These are phyloP conservation scores for Copidosoma aretas DNA, from an alignment of 2,888 invertebrate species.

Conservation along the genomic window DNA sequence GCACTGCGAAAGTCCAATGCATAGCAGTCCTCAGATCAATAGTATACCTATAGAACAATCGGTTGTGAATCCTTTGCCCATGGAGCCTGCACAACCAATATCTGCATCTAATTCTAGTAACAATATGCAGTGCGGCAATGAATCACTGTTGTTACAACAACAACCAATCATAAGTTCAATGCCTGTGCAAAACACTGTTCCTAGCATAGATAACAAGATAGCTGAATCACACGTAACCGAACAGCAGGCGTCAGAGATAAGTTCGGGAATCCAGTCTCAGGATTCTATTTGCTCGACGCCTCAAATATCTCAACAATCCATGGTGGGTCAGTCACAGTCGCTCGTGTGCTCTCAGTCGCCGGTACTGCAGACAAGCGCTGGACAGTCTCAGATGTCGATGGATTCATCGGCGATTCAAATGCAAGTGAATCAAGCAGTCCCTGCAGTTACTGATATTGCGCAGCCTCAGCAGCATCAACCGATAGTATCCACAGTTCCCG, in stretches of 20 bases:
- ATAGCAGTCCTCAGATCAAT: constrained; percentile 50
- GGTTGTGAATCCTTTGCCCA: constrained; percentile 45
- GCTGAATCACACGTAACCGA: constrained; percentile 49
- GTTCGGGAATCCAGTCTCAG: constrained; percentile 45
- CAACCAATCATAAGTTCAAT: constrained; percentile 37
- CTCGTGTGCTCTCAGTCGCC: constrained; percentile 38
- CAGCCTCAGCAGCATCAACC: constrained; percentile 28
- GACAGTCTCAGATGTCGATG: constrained; percentile 40
- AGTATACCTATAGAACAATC: constrained; percentile 50
- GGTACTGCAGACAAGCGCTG: constrained; percentile 37
- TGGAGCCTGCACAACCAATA: constrained; percentile 57
- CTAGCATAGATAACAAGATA: constrained; percentile 49
- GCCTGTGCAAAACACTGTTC: constrained; percentile 44
- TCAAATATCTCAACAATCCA: constrained; percentile 51
- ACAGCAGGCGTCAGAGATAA: constrained; percentile 48
- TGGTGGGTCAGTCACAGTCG: constrained; percentile 50
- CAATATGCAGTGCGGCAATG: constrained; percentile 50
- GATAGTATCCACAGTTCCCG: not conserved
- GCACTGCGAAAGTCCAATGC: constrained; percentile 49
- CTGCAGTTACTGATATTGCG: constrained; percentile 31
- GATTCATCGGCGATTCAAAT: constrained; percentile 35
- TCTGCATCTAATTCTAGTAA: constrained; percentile 60
- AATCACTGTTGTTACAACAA: constrained; percentile 47
- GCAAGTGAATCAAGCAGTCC: constrained; percentile 31
- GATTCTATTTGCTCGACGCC: constrained; percentile 44